phyloP scores from a whole-genome alignment of 2,113 vertebrate genomes.

The Eupsittula cactorum region DNA sequence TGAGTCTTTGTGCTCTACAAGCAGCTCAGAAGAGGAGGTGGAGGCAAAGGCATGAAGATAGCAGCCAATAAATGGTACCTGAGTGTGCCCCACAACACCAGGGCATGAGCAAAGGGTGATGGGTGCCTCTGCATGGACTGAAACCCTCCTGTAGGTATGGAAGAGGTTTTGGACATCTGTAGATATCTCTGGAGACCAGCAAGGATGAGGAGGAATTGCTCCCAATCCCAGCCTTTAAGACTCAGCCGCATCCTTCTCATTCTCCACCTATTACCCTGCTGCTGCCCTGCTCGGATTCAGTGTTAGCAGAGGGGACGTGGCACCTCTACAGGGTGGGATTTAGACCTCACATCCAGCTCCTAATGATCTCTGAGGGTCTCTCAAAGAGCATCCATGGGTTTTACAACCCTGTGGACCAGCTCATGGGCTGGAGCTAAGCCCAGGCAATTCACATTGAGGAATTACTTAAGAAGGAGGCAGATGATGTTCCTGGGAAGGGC shows the following conservation, averaged over 20 bases:
- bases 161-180: not conserved
- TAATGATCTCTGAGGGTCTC: not conserved
- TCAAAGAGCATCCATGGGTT: not conserved
- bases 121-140: not conserved
- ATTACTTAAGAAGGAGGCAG: not conserved
- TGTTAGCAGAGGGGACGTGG: not conserved
- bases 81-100: fast-evolving
- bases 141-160: not conserved
- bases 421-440: not conserved
- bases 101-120: fast-evolving
- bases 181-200: not conserved
- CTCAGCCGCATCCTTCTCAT: not conserved
- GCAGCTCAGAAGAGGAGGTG: not conserved
- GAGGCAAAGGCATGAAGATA: not conserved
- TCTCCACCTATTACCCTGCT: not conserved
- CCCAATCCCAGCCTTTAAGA: not conserved
- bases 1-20: not conserved
- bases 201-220: not conserved
- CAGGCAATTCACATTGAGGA: not conserved
- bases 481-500: not conserved
- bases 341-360: not conserved
- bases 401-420: not conserved
- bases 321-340: not conserved
- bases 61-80: fast-evolving
- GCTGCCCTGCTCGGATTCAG: not conserved